Percentiles rank a stretch among this genome's conserved stretches.
Conservation (phyloP, 2,888 invertebrate genomes). For the Dynastes hyllus region DNA sequence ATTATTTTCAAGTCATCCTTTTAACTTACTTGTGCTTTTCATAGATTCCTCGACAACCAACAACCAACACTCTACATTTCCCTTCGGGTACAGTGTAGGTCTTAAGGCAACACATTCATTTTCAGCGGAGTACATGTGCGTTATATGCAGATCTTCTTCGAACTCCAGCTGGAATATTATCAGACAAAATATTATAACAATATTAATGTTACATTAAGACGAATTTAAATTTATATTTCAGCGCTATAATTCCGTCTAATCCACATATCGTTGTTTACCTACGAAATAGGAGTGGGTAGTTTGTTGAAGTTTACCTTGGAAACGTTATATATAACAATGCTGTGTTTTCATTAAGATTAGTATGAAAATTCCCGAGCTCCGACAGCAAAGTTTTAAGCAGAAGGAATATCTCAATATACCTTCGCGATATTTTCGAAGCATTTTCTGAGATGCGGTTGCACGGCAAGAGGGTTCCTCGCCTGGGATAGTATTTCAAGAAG, state of each 20-base stretch:
- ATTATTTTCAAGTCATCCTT: too few relatives aligned
- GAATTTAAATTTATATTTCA: background rate
- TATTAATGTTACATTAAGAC: background rate
- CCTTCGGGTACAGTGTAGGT: constrained; percentile 79
- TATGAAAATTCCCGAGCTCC: too few relatives aligned
- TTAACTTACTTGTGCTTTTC: constrained; percentile 75
- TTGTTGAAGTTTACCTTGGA: background rate
- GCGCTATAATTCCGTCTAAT: background rate
- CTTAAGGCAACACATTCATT: constrained; percentile 81
- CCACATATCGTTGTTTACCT: background rate
- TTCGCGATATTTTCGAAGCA: constrained; percentile 87
- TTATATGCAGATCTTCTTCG: constrained; percentile 80
- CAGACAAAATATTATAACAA: background rate
- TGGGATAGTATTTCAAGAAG: constrained; percentile 87
- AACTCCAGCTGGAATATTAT: constrained; percentile 75
- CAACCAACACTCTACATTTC: constrained; percentile 87
- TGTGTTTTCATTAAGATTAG: too few relatives aligned
- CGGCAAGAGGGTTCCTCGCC: constrained; percentile 83
- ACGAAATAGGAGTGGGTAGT: too few relatives aligned
- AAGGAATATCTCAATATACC: constrained; percentile 65
- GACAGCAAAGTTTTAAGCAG: too few relatives aligned
- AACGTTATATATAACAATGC: background rate
- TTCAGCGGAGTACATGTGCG: constrained; percentile 84
- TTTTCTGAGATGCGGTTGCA: constrained; percentile 88
- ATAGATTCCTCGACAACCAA: constrained; percentile 80